A percentile compares a stretch with the other conserved stretches of the same genome.
These are phyloP conservation scores for Catocala sponsa DNA, from an alignment of 2,888 invertebrate genomes.

Conservation along the genomic window DNA sequence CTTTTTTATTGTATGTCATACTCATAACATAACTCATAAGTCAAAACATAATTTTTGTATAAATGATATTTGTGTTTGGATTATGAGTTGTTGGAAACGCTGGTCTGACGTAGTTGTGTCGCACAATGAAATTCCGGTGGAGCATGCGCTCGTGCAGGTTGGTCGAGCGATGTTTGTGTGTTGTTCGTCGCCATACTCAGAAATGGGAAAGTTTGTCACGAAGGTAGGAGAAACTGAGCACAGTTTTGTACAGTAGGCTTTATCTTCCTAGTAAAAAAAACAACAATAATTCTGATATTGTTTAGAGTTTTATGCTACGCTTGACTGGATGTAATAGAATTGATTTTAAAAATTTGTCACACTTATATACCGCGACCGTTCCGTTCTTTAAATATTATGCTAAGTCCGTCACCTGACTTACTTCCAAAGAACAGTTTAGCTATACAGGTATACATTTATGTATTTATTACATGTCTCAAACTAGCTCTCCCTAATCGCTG, in stretches of 20 bases:
- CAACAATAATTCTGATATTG: too few relatives aligned
- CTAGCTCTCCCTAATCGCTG: too few relatives aligned
- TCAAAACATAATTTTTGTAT: neutral
- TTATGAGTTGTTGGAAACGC: neutral
- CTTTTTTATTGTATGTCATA: too few relatives aligned
- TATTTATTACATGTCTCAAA: too few relatives aligned
- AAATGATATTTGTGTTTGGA: neutral
- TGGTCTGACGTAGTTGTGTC: neutral
- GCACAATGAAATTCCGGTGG: neutral
- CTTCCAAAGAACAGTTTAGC: neutral
- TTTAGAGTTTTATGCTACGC: neutral
- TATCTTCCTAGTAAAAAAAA: too few relatives aligned
- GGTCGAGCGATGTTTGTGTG: conserved; percentile 2
- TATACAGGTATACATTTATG: neutral
- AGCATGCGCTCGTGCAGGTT: neutral
- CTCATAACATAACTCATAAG: too few relatives aligned
- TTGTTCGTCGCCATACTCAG: neutral
- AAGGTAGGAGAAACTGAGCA: too few relatives aligned
- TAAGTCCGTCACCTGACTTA: neutral
- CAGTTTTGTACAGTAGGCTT: too few relatives aligned
- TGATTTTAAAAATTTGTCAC: neutral
- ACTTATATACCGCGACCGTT: conserved; percentile 1
- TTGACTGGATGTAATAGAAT: neutral
- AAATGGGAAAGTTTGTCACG: too few relatives aligned
- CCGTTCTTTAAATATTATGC: neutral